Conservation (phyloP, 2,113 vertebrate genomes). For the Lamprologus lemairii region DNA sequence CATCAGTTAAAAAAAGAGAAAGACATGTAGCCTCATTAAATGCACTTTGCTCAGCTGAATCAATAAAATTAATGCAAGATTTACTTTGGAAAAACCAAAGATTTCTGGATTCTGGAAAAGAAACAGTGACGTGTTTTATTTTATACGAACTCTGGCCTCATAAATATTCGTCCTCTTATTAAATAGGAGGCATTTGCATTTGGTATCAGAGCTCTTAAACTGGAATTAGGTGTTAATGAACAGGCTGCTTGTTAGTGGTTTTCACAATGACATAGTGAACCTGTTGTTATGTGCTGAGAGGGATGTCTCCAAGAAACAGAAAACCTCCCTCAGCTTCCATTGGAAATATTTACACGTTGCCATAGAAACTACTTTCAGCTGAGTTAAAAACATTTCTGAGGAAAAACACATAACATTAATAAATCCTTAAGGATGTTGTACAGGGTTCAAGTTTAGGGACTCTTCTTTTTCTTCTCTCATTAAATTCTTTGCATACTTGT, state of each 20-base stretch:
- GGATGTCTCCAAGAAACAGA: slow-evolving; percentile 6
- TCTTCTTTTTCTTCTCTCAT: neutral
- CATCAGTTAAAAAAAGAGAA: neutral
- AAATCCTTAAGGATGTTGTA: neutral
- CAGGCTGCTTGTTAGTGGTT: slow-evolving; percentile 8
- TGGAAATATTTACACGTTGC: slow-evolving; percentile 5
- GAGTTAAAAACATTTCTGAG: slow-evolving; percentile 5
- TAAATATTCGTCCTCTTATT: neutral
- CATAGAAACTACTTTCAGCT: slow-evolving; percentile 19
- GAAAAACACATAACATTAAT: neutral
- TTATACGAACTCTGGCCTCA: neutral
- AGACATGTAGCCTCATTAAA: neutral
- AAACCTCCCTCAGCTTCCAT: neutral
- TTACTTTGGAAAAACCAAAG: neutral
- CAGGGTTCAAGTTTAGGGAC: neutral
- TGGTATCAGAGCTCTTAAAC: neutral
- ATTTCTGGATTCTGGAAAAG: neutral
- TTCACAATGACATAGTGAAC: slow-evolving; percentile 3
- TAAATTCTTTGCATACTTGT: neutral
- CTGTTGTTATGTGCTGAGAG: neutral
- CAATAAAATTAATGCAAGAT: neutral
- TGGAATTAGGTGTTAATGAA: slow-evolving; percentile 14
- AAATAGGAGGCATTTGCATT: neutral
- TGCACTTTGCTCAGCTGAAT: neutral
- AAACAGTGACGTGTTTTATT: neutral